These are phyloP conservation scores for Oxygymnocypris stewartii DNA, from an alignment of 2,113 vertebrate genomes.

Conservation along the genomic window DNA sequence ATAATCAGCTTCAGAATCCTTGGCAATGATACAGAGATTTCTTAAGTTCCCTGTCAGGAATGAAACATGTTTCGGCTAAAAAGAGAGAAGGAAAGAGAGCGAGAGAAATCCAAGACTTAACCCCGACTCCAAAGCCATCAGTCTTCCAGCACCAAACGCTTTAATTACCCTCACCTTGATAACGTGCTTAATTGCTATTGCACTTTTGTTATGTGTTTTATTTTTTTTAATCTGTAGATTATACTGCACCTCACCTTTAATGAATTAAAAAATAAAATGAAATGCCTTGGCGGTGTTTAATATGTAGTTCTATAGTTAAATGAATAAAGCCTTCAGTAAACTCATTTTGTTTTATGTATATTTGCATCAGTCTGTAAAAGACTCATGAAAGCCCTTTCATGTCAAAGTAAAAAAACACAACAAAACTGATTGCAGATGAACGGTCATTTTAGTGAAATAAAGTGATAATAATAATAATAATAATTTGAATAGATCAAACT, in stretches of 20 bases:
- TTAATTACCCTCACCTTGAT: conserved; percentile 78
- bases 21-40: conserved; percentile 67
- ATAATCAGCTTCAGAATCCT: conserved; percentile 78
- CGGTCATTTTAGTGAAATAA: not conserved
- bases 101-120: conserved; percentile 67
- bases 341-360: not conserved
- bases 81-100: too few relatives aligned
- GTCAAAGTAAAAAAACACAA: not conserved
- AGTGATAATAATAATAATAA: not conserved
- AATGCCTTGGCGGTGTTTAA: not conserved
- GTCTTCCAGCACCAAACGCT: conserved; percentile 64
- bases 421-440: not conserved
- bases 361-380: not conserved
- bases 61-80: conserved; percentile 47
- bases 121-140: conserved; percentile 74
- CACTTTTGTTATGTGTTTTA: conserved; percentile 67
- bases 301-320: not conserved
- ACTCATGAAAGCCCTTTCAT: not conserved
- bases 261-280: not conserved
- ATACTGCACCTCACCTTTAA: conserved; percentile 56
- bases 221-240: conserved; percentile 66
- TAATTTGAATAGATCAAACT: not conserved
- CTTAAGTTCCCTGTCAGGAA: conserved; percentile 47
- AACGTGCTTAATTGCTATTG: conserved; percentile 81
- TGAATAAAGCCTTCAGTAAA: not conserved